phyloP scores from a whole-genome alignment of 2,797 vertebrate genomes.

The Cichlasoma orientale region DNA sequence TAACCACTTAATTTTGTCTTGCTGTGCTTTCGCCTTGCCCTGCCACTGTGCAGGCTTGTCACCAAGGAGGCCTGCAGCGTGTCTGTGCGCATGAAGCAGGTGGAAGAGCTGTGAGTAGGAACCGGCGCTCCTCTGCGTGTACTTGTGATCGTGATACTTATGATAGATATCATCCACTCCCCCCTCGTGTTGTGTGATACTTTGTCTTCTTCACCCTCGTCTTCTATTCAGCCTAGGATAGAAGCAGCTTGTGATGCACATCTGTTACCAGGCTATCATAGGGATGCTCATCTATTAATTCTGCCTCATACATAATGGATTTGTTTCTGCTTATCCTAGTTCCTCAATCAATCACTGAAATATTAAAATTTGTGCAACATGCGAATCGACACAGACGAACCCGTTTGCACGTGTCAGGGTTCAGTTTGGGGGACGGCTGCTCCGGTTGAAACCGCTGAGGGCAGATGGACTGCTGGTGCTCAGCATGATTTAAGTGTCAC shows the following conservation, averaged over 20 bases:
- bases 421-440: not conserved
- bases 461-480: not conserved
- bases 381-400: not conserved
- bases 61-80: slow-evolving; percentile 99
- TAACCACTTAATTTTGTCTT: slow-evolving; percentile 86
- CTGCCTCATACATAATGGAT: not conserved
- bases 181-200: slow-evolving; percentile 14
- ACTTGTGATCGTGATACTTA: slow-evolving; percentile 58
- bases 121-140: slow-evolving; percentile 67
- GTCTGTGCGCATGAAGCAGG: slow-evolving; percentile 99
- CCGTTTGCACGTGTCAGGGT: not conserved
- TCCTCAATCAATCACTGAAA: not conserved
- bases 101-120: slow-evolving; percentile 99
- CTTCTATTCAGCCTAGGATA: slow-evolving; percentile 74
- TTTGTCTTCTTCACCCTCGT: slow-evolving; percentile 15
- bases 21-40: slow-evolving; percentile 83
- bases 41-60: slow-evolving; percentile 86
- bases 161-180: slow-evolving; percentile 16
- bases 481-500: not conserved
- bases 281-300: slow-evolving; percentile 12
- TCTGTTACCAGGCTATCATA: slow-evolving; percentile 16
- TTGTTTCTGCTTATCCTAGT: not conserved
- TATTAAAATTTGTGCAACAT: not conserved
- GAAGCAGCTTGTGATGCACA: slow-evolving; percentile 47
- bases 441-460: not conserved